Evolutionary conservation across 2,797 vertebrate genomes (phyloP), one percentile per base, ranked within the genome.

Genomic region (Gephyroberyx darwinii): DNA sequence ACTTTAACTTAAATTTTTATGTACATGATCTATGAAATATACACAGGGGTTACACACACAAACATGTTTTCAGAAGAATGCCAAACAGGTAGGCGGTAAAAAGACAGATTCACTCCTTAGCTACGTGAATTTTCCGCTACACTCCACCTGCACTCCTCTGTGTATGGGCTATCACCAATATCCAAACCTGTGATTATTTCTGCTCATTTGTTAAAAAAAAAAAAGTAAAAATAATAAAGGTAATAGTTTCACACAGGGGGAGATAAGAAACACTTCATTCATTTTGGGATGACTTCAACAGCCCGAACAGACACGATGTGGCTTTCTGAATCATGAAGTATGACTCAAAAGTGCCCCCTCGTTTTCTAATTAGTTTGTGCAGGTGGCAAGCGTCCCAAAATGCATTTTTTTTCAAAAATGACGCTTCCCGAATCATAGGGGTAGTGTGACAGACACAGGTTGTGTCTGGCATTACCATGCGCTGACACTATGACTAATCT

Each of bases 1-100:
- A 67, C 16, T 62, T 47, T 52, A 70, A 58, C 9, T n/a, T 26
- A 64, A 14, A 19, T 33, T 63, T 67, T 70, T 4, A 43, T 76
- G 54, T 72, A 35, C 31, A 35, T 13, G 13, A 22, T 30, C 6
- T 30, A 35, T 19, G 39, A 41, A 75, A 65, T 35, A 51, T 35
- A 54, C 19, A 39, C 12, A 67, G 19, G 31, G 52, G 65, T 63
- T 61, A 55, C 47, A 58, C 9, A 51, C 19, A 61, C 10, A 64
- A 62, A 71, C 43, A 50, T 0, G 50, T 41, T 64, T 17, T 13
- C 19, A 54, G 22, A 31, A 14, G 61, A 61, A 31, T 6, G 47
- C 13, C 30, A 22, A 33, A 26, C 10, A 22, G 20, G 30, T 19
- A 35, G 30, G 16, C 1, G 19, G 17, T 50, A 50, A 50, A 31